Base-by-base conservation (phyloP, 2,888 invertebrate genomes). In the Drosophila putrida region DNA sequence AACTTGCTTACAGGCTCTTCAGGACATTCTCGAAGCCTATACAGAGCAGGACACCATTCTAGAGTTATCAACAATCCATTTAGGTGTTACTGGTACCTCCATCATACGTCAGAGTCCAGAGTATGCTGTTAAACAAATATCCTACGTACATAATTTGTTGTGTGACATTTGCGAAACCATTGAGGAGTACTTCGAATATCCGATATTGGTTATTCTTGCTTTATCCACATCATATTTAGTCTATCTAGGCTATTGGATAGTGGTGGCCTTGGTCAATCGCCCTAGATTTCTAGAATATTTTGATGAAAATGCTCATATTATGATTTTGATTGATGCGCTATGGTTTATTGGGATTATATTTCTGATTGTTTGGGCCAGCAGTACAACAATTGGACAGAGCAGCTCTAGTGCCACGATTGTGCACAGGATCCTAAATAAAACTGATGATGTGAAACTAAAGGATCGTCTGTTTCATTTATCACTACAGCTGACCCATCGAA, bases 221-320 rank as follows among this genome's bases (percentile, higher is more conserved):
- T 91, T 92, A 28, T 91, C 91, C 0, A 92, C 92, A 64, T 53
- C 92, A 0, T 92, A 92, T 27, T 91, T 92, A 61, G 77, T 92
- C 2, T 92, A 92, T 15, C 92, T 92, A 61, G 90, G 86, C 49
- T 92, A 91, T 63, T 92, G 91, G 55, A 89, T 92, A 43, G 60
- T 92, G 53, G 92, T 91, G 20, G 91, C 90, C 0, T 59, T 91
- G 63, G 46, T 92, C 11, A 90, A 84, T 64, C 90, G 82, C 89
- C 0, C 70, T 90, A 57, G 88, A 90, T 47, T 87, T 90, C 31
- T 91, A 91, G 55, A 82, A 89, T 0, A 70, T 90, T n/a, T n/a
- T n/a, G n/a, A n/a, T n/a, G n/a, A n/a, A n/a, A n/a, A 57, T 88
- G 89, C n/a, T 47, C 68, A 86, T 33, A 86, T 90, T 31, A n/a